These are phyloP conservation scores for Nyctalus aviator DNA, from an alignment of 2,797 vertebrate species.

Conservation along the genomic window DNA sequence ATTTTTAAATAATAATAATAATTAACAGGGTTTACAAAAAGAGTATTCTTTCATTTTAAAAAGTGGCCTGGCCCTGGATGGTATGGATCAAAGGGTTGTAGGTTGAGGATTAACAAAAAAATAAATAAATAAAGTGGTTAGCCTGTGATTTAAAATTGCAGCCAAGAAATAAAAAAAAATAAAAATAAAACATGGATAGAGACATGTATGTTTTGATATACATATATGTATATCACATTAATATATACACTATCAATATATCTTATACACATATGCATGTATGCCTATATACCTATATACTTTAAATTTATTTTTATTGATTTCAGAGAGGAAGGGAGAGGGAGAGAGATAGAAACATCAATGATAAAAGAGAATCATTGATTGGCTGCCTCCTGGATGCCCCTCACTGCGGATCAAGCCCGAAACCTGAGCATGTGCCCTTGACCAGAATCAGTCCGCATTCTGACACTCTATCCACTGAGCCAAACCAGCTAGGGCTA, in stretches of 20 bases:
- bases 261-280: neutral
- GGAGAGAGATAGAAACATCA: no score
- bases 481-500: no score
- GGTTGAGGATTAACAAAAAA: no score
- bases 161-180: neutral
- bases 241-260: neutral
- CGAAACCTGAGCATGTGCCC: no score
- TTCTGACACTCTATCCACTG: no score
- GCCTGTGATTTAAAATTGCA: neutral
- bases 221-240: neutral
- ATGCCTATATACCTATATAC: neutral
- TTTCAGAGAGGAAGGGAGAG: no score
- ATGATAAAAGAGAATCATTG: no score
- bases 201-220: neutral
- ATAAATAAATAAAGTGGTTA: neutral
- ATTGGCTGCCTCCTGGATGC: no score
- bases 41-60: neutral
- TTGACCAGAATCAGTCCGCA: no score
- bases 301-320: no score
- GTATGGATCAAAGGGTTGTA: no score
- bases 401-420: no score
- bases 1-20: neutral
- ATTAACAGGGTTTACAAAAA: neutral
- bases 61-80: neutral
- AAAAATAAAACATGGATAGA: neutral